phyloP scores from a whole-genome alignment of 2,113 vertebrate genomes.

The Phrynosoma platyrhinos region DNA sequence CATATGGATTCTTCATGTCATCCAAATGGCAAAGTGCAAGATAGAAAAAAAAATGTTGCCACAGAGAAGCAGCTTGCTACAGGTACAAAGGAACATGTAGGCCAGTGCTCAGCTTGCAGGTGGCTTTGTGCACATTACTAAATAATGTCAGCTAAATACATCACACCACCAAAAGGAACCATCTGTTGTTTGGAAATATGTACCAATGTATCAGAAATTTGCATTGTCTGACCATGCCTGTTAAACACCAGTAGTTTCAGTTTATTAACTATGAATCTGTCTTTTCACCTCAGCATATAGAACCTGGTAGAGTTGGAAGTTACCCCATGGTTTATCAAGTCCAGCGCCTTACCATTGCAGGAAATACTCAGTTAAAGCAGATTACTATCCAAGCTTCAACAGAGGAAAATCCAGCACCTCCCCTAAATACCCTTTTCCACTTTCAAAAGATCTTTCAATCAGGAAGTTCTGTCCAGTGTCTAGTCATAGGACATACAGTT shows the following conservation, averaged over 20 bases:
- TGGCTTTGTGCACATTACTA: background rate
- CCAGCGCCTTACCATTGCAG: too few relatives aligned
- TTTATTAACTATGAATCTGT: background rate
- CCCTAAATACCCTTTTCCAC: too few relatives aligned
- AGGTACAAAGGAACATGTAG: background rate
- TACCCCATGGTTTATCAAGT: too few relatives aligned
- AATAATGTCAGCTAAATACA: background rate
- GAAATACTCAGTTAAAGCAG: too few relatives aligned
- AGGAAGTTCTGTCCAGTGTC: too few relatives aligned
- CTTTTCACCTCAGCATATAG: background rate
- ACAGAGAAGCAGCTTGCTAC: background rate
- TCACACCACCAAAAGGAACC: background rate
- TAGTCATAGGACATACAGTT: too few relatives aligned
- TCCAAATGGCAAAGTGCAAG: background rate
- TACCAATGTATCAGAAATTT: background rate
- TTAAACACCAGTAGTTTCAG: background rate
- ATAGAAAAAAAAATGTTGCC: background rate
- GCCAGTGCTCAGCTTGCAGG: background rate
- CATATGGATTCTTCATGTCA: background rate
- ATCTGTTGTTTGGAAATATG: background rate
- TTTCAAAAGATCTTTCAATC: too few relatives aligned
- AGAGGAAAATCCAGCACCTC: too few relatives aligned
- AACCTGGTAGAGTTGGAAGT: too few relatives aligned
- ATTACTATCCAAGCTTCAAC: too few relatives aligned
- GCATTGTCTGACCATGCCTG: background rate